Conservation (phyloP, 2,113 vertebrate species). For the Rhipidura dahli region DNA sequence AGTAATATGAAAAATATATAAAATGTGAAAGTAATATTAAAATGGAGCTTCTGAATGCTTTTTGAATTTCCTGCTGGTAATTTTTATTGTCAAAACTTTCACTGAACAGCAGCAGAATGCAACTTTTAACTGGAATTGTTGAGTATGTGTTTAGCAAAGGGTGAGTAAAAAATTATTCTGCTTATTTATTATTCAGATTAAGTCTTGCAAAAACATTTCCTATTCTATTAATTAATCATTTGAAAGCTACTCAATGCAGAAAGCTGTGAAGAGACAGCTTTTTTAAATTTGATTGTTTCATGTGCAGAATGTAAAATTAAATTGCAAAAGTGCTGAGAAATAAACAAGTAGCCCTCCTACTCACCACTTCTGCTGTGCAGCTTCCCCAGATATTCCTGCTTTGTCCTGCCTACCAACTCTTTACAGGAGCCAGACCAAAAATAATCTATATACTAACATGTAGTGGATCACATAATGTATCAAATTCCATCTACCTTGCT, state of each 20-base stretch:
- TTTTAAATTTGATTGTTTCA: conserved; percentile 15
- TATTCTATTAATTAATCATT: conserved; percentile 54
- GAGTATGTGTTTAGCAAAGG: background rate
- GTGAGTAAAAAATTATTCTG: conserved; percentile 21
- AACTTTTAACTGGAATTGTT: background rate
- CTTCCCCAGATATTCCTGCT: background rate
- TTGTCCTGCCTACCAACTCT: background rate
- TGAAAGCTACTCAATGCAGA: background rate
- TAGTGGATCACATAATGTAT: background rate
- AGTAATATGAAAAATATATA: too few species aligned
- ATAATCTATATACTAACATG: background rate
- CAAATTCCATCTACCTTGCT: background rate
- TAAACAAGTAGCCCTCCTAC: background rate
- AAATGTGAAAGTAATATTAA: background rate
- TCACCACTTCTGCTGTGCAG: background rate
- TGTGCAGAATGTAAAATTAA: background rate
- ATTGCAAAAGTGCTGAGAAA: background rate
- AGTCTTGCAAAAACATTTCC: conserved; percentile 26
- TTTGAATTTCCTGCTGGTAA: background rate
- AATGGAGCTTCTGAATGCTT: background rate
- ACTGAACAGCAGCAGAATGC: background rate
- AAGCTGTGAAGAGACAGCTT: background rate
- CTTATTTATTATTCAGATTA: conserved; percentile 42
- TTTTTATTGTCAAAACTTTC: background rate
- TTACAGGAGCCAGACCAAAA: background rate